Percentiles rank a stretch among this genome's conserved stretches.
Evolutionary conservation across 1,140 invertebrate species (phyloP).

Genomic region (Copidosoma floridanum): DNA sequence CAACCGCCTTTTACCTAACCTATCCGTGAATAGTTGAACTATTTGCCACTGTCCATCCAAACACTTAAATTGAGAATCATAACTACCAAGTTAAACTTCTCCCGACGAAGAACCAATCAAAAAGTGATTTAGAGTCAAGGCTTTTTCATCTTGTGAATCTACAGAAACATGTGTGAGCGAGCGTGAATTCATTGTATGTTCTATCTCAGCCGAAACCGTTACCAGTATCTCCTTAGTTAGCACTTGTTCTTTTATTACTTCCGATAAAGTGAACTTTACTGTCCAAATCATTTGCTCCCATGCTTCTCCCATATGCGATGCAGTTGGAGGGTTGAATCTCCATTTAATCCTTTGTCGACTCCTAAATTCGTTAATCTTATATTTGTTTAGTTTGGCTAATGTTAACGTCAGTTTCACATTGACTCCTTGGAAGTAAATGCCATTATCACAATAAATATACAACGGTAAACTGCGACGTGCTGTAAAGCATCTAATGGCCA

Average conservation of each 20-base stretch:
- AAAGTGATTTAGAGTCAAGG: conserved; percentile 45
- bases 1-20: conserved; percentile 36
- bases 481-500: conserved; percentile 33
- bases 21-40: conserved; percentile 27
- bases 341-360: not conserved
- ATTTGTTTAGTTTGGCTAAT: not conserved
- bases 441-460: conserved; percentile 34
- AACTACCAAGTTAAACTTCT: not conserved
- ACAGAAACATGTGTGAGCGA: conserved; percentile 41
- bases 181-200: conserved; percentile 20
- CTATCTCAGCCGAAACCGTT: conserved; percentile 2
- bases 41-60: conserved; percentile 18
- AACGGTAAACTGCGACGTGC: conserved; percentile 25
- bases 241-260: not conserved
- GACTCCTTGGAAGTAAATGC: conserved; percentile 31
- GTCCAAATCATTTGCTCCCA: conserved; percentile 5
- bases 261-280: not conserved
- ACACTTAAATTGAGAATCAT: not conserved
- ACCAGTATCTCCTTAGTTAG: not conserved
- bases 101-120: conserved; percentile 19
- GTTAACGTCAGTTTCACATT: not conserved
- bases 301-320: conserved; percentile 16
- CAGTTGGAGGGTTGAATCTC: conserved; percentile 13
- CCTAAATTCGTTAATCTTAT: not conserved
- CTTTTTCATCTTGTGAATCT: conserved; percentile 29